phyloP scores from a whole-genome alignment of 2,797 vertebrate genomes.

The Sphenopsis melanotis region DNA sequence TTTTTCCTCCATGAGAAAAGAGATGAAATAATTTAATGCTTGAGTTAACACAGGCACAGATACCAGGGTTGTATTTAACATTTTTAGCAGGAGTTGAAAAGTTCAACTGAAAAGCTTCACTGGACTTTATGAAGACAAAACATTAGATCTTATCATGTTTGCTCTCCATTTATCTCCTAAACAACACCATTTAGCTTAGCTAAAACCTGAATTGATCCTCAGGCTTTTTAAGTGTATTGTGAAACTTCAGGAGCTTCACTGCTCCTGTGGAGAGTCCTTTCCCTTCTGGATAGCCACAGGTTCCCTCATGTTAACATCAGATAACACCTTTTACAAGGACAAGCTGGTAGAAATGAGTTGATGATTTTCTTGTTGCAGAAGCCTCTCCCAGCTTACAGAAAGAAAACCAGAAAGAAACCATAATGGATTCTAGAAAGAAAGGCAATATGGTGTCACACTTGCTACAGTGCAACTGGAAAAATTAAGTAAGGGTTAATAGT shows the following conservation, averaged over 20 bases:
- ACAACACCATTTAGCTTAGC: not conserved
- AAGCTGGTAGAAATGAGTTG: not conserved
- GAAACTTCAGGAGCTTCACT: not conserved
- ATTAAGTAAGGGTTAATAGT: not conserved
- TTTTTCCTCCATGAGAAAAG: not conserved
- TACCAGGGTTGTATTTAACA: not conserved
- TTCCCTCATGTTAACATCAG: not conserved
- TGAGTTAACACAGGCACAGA: not conserved
- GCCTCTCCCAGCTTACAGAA: not conserved
- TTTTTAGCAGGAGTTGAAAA: constrained; percentile 24
- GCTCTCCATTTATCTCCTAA: not conserved
- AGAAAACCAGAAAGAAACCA: not conserved
- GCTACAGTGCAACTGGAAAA: not conserved
- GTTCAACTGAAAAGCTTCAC: constrained; percentile 45
- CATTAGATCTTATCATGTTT: not conserved
- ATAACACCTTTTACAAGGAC: not conserved
- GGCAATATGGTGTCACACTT: not conserved
- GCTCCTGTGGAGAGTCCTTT: not conserved
- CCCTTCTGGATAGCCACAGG: not conserved
- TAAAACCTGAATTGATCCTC: not conserved
- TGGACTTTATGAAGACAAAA: constrained; percentile 29
- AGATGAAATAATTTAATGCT: not conserved
- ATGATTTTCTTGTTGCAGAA: not conserved
- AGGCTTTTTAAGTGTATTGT: not conserved
- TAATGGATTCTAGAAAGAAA: not conserved